These are phyloP conservation scores for Coracias cyanogaster DNA, from an alignment of 2,797 vertebrate species.

Conservation along the genomic window DNA sequence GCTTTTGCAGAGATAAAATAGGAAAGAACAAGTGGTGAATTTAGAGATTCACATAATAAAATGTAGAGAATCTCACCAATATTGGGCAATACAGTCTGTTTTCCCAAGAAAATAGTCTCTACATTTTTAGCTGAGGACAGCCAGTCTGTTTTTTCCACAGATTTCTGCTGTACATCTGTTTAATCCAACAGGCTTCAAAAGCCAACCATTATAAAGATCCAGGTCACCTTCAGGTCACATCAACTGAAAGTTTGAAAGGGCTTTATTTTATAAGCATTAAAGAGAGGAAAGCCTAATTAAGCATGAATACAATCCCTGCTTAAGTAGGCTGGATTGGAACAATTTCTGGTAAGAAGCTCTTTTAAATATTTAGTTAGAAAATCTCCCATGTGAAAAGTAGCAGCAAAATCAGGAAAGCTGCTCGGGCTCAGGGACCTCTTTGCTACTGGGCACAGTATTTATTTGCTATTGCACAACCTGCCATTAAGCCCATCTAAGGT, in stretches of 20 bases:
- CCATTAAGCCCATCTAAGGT: background rate
- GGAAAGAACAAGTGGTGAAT: background rate
- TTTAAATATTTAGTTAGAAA: slow-evolving; percentile 67
- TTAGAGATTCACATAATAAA: background rate
- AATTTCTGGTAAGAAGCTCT: slow-evolving; percentile 53
- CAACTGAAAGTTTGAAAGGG: slow-evolving; percentile 57
- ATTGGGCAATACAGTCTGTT: background rate
- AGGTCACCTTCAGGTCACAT: slow-evolving; percentile 62
- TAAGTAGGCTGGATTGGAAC: slow-evolving; percentile 40
- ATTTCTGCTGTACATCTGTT: slow-evolving; percentile 47
- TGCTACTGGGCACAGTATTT: background rate
- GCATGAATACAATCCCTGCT: slow-evolving; percentile 55
- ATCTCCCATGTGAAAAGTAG: slow-evolving; percentile 46
- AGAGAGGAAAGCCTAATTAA: slow-evolving; percentile 67
- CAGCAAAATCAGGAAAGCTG: background rate
- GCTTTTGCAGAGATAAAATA: background rate
- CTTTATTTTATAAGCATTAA: slow-evolving; percentile 68
- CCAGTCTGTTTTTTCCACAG: slow-evolving; percentile 11
- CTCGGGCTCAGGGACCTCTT: background rate
- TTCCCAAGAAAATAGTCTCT: background rate
- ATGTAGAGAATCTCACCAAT: background rate
- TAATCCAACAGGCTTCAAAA: slow-evolving; percentile 61
- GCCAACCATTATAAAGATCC: slow-evolving; percentile 50
- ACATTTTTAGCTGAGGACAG: slow-evolving; percentile 1
- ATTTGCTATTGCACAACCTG: slow-evolving; percentile 8